Conservation (phyloP, 2,888 invertebrate genomes). For the Diaprepes abbreviatus region DNA sequence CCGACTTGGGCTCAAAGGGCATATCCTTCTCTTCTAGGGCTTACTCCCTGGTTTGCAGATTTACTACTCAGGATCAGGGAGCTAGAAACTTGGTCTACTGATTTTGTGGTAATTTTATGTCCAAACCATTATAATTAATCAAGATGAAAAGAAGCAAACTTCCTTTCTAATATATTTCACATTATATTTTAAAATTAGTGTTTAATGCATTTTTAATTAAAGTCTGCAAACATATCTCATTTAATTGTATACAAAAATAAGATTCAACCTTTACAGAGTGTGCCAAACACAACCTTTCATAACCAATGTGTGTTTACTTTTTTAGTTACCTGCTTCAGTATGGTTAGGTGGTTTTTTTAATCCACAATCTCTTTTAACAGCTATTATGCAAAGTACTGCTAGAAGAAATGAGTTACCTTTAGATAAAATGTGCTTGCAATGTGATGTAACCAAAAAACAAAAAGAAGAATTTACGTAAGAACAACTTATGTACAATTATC, state of each 20-base stretch:
- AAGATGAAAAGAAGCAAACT: too few species aligned
- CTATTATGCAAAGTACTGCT: slow-evolving; percentile 98
- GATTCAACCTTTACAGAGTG: too few species aligned
- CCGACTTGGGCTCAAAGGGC: slow-evolving; percentile 89
- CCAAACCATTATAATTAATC: too few species aligned
- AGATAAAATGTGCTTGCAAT: slow-evolving; percentile 97
- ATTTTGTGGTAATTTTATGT: slow-evolving; percentile 82
- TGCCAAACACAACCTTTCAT: too few species aligned
- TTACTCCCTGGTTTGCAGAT: slow-evolving; percentile 95
- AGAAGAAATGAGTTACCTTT: slow-evolving; percentile 91
- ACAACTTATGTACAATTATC: too few species aligned
- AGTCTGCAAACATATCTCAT: too few species aligned
- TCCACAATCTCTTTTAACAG: slow-evolving; percentile 95
- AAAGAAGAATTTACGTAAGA: slow-evolving; percentile 94
- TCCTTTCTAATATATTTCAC: too few species aligned
- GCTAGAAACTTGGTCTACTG: slow-evolving; percentile 94
- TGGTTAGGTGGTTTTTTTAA: slow-evolving; percentile 99
- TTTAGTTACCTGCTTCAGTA: slow-evolving; percentile 88
- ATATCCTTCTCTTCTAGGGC: slow-evolving; percentile 90
- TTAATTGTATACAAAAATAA: too few species aligned
- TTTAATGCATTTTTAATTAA: too few species aligned
- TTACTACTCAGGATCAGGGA: slow-evolving; percentile 87
- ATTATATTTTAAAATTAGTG: too few species aligned
- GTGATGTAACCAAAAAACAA: slow-evolving; percentile 97
- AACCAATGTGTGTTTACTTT: too few species aligned